Evolutionary conservation across 2,888 invertebrate species (phyloP).

Genomic region (Pocota personata): DNA sequence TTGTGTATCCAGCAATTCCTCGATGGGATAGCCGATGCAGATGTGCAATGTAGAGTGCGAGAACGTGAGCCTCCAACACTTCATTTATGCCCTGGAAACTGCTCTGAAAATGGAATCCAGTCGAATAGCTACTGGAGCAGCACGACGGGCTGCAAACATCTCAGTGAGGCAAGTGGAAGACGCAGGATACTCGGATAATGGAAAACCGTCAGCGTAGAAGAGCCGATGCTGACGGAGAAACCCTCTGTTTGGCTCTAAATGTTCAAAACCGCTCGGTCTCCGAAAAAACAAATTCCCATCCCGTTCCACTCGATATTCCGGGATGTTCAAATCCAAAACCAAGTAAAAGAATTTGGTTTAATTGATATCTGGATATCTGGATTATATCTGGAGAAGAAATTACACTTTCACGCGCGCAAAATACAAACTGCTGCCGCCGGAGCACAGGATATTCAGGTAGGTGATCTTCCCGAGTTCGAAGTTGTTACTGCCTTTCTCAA

Average conservation of each 20-base stretch:
- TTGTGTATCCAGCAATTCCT: background rate
- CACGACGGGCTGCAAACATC: too few species aligned
- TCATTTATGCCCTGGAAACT: background rate
- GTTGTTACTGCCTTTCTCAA: background rate
- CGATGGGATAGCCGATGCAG: background rate
- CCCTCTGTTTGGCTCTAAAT: background rate
- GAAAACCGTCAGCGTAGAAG: background rate
- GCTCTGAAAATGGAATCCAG: background rate
- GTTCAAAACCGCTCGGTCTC: background rate
- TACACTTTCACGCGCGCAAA: too few species aligned
- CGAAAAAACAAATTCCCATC: background rate
- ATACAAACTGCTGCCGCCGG: too few species aligned
- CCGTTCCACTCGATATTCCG: too few species aligned
- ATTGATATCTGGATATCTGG: too few species aligned
- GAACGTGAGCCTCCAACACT: slow-evolving; percentile 9
- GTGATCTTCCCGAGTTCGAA: too few species aligned
- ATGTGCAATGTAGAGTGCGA: background rate
- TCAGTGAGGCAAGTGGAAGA: too few species aligned
- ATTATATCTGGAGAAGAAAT: too few species aligned
- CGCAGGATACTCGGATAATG: background rate
- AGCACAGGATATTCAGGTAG: too few species aligned
- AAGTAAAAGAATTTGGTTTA: too few species aligned
- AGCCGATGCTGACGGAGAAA: background rate
- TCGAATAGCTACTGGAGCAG: background rate
- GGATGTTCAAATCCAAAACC: too few species aligned